A percentile compares a stretch with the other conserved stretches of the same genome.
phyloP scores from a whole-genome alignment of 2,113 vertebrate genomes.

The Taxidea taxus region DNA sequence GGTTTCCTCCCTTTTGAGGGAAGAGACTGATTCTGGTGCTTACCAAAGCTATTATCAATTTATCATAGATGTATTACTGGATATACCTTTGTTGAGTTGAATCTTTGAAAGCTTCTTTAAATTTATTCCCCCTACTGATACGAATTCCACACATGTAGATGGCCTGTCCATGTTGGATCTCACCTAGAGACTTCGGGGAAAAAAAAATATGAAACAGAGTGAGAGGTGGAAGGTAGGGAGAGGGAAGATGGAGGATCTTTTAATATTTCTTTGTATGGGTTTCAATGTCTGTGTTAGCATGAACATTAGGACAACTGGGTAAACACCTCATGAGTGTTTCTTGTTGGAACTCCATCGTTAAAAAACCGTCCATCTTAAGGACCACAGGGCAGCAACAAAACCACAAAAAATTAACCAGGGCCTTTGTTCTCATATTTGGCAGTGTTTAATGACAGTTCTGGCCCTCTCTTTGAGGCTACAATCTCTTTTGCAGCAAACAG shows the following conservation, averaged over 20 bases:
- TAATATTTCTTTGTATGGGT: background rate
- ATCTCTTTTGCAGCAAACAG: slow-evolving; percentile 65
- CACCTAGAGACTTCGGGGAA: background rate
- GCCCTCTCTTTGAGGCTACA: slow-evolving; percentile 65
- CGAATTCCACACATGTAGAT: background rate
- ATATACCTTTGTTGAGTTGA: background rate
- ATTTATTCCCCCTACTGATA: background rate
- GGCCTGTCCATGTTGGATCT: background rate
- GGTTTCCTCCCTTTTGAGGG: background rate
- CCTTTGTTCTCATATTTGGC: slow-evolving; percentile 61
- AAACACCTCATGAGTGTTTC: slow-evolving; percentile 37
- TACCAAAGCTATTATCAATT: background rate
- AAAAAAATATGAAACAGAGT: background rate
- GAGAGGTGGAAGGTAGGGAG: background rate
- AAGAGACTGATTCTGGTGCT: background rate
- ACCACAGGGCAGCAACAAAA: background rate
- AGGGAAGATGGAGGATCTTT: background rate
- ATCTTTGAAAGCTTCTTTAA: background rate
- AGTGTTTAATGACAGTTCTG: slow-evolving; percentile 70
- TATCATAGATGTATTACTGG: background rate
- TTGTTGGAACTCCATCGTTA: slow-evolving; percentile 42
- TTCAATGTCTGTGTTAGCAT: slow-evolving; percentile 29
- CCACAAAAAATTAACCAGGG: slow-evolving; percentile 52
- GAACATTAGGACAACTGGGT: slow-evolving; percentile 14
- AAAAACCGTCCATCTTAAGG: slow-evolving; percentile 50